Conservation (phyloP, 2,888 invertebrate species). For the Copidosoma aretas region DNA sequence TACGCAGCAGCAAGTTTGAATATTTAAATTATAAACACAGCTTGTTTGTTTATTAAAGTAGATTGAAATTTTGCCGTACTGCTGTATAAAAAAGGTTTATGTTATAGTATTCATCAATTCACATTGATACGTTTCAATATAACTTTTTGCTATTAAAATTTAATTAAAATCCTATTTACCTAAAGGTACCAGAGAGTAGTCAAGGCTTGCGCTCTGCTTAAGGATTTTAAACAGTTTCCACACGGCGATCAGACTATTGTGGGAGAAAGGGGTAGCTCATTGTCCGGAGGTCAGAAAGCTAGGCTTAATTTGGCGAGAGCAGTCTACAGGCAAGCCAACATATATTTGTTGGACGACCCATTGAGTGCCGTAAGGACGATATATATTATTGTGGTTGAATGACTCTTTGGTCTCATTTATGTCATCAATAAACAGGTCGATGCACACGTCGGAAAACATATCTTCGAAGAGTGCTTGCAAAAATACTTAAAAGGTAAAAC, state of each 20-base stretch:
- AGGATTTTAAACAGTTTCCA: conserved; percentile 69
- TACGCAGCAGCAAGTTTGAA: no score
- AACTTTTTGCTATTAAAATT: no score
- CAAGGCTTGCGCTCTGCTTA: conserved; percentile 59
- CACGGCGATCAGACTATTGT: conserved; percentile 75
- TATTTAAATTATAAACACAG: no score
- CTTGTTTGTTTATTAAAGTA: no score
- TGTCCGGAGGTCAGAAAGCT: conserved; percentile 78
- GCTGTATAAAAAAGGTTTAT: no score
- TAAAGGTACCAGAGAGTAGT: conserved; percentile 65
- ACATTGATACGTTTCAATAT: no score
- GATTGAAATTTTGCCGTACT: no score
- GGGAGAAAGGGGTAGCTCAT: conserved; percentile 75
- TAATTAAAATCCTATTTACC: no score
- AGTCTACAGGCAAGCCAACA: conserved; percentile 78
- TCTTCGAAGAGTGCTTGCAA: conserved; percentile 77
- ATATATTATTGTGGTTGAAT: no score
- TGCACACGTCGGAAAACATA: conserved; percentile 75
- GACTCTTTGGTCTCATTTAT: neutral
- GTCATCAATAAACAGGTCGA: conserved; percentile 66
- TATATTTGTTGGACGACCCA: conserved; percentile 83
- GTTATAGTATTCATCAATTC: no score
- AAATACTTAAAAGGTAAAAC: conserved; percentile 73
- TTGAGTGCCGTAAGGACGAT: conserved; percentile 72
- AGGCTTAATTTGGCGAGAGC: conserved; percentile 78